Evolutionary conservation across 2,113 vertebrate species (phyloP).

Genomic region (Ifrita kowaldi): DNA sequence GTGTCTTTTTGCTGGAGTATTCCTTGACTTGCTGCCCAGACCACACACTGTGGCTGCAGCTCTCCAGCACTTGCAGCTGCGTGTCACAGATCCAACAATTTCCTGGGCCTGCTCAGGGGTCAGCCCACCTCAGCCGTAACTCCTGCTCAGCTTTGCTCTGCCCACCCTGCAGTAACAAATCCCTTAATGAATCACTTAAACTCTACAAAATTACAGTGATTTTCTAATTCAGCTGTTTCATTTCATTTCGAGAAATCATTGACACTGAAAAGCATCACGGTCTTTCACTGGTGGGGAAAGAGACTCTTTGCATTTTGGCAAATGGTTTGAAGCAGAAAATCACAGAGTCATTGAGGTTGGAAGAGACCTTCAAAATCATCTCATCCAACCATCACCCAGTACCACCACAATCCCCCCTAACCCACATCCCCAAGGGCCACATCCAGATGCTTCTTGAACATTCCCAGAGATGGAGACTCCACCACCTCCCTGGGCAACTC

Average conservation of each 20-base stretch:
- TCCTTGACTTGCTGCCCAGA: neutral
- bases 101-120: neutral
- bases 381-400: neutral
- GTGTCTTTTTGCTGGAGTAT: neutral
- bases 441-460: neutral
- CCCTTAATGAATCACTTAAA: neutral
- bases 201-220: neutral
- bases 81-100: neutral
- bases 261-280: neutral
- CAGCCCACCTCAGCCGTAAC: neutral
- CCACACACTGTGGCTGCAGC: neutral
- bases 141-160: neutral
- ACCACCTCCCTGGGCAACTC: too few species aligned
- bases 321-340: neutral
- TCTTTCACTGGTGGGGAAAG: neutral
- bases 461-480: neutral
- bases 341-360: neutral
- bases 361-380: neutral
- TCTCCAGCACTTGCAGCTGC: neutral
- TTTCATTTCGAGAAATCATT: neutral
- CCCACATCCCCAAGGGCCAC: neutral
- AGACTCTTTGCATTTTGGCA: neutral
- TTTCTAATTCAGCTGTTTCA: neutral
- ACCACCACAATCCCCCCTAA: neutral
- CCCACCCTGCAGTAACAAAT: neutral